Conservation (phyloP, 1,140 invertebrate species). For the Psilanteris sp. region DNA sequence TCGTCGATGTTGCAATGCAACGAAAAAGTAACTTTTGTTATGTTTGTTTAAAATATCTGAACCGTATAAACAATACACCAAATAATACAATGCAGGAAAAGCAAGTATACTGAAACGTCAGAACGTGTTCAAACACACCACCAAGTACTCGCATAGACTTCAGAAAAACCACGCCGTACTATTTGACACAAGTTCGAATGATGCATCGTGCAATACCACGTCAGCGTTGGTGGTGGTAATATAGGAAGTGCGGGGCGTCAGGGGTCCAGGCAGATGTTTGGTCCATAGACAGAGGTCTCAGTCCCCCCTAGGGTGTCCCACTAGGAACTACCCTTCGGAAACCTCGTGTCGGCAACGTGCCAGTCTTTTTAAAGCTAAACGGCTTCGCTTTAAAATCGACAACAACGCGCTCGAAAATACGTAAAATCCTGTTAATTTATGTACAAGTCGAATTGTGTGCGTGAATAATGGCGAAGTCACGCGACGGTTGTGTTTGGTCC, state of each 20-base stretch:
- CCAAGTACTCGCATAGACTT: no score
- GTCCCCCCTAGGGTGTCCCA: slow-evolving; percentile 73
- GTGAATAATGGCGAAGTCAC: background rate
- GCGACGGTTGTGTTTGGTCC: background rate
- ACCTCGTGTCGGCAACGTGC: slow-evolving; percentile 18
- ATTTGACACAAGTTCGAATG: slow-evolving; percentile 49
- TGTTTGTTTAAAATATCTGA: no score
- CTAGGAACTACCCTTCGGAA: slow-evolving; percentile 71
- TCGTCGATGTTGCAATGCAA: no score
- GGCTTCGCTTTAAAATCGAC: slow-evolving; percentile 1
- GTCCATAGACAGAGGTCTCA: slow-evolving; percentile 73
- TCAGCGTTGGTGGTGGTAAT: slow-evolving; percentile 56
- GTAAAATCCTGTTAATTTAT: background rate
- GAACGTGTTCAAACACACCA: no score
- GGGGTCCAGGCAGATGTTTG: slow-evolving; percentile 75
- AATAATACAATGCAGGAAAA: no score
- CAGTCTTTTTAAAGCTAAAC: slow-evolving; percentile 10
- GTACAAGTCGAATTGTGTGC: background rate
- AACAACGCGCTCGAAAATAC: background rate
- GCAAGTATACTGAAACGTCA: no score
- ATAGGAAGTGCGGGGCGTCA: slow-evolving; percentile 53
- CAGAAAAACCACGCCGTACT: slow-evolving; percentile 11
- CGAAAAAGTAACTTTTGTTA: no score
- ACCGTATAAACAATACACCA: no score
- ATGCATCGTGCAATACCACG: slow-evolving; percentile 55